These are phyloP conservation scores for Nibea coibor DNA, from an alignment of 2,113 vertebrate genomes.

Conservation along the genomic window DNA sequence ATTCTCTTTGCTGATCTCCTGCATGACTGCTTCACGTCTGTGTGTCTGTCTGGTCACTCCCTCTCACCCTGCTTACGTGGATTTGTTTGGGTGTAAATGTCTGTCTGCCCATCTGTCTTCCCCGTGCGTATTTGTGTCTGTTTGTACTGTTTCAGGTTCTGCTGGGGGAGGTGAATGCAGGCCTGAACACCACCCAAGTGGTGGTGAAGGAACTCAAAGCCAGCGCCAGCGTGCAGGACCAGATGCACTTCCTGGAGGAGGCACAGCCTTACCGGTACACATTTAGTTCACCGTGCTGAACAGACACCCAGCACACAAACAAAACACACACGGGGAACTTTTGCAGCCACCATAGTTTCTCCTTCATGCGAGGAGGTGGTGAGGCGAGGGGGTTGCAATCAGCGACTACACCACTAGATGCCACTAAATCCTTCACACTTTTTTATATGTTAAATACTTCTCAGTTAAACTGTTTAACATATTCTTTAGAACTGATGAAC, in stretches of 20 bases:
- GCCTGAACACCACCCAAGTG: constrained; percentile 89
- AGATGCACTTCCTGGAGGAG: constrained; percentile 95
- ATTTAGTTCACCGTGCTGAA: too few species aligned
- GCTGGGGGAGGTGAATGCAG: constrained; percentile 92
- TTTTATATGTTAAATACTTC: not conserved
- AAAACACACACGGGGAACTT: too few species aligned
- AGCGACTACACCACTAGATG: too few species aligned
- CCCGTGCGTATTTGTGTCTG: constrained; percentile 29
- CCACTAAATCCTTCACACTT: too few species aligned
- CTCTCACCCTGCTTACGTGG: not conserved
- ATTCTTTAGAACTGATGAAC: not conserved
- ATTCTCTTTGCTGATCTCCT: not conserved
- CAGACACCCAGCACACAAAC: too few species aligned
- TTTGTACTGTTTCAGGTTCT: constrained; percentile 85
- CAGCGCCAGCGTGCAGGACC: constrained; percentile 90
- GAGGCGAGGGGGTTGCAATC: too few species aligned
- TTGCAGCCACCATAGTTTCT: too few species aligned
- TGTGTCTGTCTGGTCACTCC: constrained; percentile 14
- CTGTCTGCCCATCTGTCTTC: constrained; percentile 20
- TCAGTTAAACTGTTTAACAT: not conserved
- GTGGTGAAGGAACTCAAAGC: constrained; percentile 95
- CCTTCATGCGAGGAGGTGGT: too few species aligned
- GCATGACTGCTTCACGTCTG: not conserved
- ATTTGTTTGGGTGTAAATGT: constrained; percentile 33
- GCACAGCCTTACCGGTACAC: constrained; percentile 90